A percentile compares a stretch with the other conserved stretches of the same genome.
These are phyloP conservation scores for Melanerpes formicivorus DNA, from an alignment of 2,113 vertebrate species.

Conservation along the genomic window DNA sequence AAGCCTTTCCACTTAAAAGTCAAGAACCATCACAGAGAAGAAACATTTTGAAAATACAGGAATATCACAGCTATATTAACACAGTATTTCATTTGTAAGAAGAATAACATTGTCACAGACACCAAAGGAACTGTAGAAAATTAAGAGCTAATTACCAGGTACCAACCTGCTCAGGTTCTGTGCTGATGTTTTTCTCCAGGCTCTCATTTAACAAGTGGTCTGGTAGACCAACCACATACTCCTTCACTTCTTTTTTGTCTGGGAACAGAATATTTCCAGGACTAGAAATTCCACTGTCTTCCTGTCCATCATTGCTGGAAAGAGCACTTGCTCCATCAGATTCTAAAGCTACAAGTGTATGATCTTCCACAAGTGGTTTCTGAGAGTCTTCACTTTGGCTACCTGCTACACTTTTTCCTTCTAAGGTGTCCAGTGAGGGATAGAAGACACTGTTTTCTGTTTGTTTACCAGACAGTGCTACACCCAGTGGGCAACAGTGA, in stretches of 20 bases:
- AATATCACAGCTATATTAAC: background rate
- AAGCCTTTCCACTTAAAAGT: background rate
- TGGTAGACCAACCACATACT: conserved; percentile 79
- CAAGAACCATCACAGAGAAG: background rate
- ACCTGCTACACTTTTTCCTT: background rate
- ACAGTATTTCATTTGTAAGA: background rate
- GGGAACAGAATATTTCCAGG: conserved; percentile 67
- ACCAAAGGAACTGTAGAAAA: background rate
- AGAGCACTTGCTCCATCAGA: conserved; percentile 3
- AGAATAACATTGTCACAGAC: background rate
- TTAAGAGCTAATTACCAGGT: background rate
- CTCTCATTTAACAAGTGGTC: conserved; percentile 74
- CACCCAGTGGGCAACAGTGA: conserved; percentile 88
- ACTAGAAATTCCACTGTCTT: conserved; percentile 49
- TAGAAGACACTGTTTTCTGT: conserved; percentile 44
- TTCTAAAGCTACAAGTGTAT: background rate
- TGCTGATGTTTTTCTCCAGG: conserved; percentile 34
- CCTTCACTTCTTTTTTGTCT: conserved; percentile 82
- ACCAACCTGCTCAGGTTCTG: conserved; percentile 71
- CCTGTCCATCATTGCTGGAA: background rate
- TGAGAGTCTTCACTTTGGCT: conserved; percentile 39
- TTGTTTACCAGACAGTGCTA: conserved; percentile 80
- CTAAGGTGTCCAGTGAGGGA: background rate
- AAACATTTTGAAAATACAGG: background rate
- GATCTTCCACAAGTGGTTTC: conserved; percentile 6